Evolutionary conservation across 2,113 vertebrate genomes (phyloP), one percentile per base, ranked within the genome.

Genomic region (Erinaceus europaeus): DNA sequence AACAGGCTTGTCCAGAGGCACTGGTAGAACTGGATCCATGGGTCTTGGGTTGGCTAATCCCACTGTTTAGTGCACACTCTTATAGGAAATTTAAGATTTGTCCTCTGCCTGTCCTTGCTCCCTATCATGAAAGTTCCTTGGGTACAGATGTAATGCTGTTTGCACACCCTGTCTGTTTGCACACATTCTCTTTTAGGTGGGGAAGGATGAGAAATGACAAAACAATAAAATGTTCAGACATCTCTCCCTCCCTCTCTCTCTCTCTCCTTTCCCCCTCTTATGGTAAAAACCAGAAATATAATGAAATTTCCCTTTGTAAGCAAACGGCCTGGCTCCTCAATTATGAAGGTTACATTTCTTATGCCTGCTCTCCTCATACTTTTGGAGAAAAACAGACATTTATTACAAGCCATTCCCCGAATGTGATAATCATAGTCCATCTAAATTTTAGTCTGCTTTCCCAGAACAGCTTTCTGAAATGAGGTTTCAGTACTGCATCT

Each of bases 381-480:
- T 90, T 75, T 74, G 81, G 81, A 92, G 89, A 64, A 95, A 95
- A 90, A 80, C 73, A 91, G 91, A 90, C 88, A 71, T 94, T 94
- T 94, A 93, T 94, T 93, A 92, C 65, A 77, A 91, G 85, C 84
- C 65, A 62, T 89, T 78, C 82, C 90, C 88, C 17, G 1, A 94
- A 94, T 69, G 61, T 81, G 81, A 91, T 93, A 67, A 96, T 96
- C 90, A 78, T 44, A 93, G 92, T 84, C 94, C 88, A 68, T 95
- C 90, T 91, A 86, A 91, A 90, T 89, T n/a, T n/a, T n/a, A n/a
- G 87, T 90, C 93, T 92, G 34, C 78, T 86, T 78, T 81, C 74
- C 77, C 44, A 12, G 90, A 94, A 95, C 91, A 94, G 93, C 95
- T 96, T 96, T 89, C 87, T 84, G 78, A 69, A 96, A 94, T 94